Evolutionary conservation across 2,797 vertebrate genomes (phyloP).

Genomic region (Acrocephalus scirpaceus): DNA sequence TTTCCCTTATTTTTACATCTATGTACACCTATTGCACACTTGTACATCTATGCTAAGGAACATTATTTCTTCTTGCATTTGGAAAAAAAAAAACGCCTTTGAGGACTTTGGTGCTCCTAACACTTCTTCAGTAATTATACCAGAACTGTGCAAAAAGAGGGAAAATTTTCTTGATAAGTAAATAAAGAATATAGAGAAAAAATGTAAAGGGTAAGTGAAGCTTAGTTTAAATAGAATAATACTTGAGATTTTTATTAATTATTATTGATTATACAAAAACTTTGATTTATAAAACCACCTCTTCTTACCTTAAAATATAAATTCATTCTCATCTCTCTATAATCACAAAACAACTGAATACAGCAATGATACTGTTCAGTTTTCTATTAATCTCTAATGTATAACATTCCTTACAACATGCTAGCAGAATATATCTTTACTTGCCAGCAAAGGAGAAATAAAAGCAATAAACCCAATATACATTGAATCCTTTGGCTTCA

Average conservation of each 20-base stretch:
- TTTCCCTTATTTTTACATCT: not conserved
- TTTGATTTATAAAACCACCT: not conserved
- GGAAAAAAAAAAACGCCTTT: not conserved
- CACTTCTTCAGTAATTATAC: not conserved
- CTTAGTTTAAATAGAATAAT: slow-evolving; percentile 7
- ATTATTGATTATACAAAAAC: not conserved
- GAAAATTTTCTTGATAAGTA: not conserved
- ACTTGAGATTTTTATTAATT: not conserved
- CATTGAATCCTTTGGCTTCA: not conserved
- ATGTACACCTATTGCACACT: not conserved
- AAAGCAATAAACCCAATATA: not conserved
- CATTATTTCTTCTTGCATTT: not conserved
- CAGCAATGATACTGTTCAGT: not conserved
- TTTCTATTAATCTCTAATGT: not conserved
- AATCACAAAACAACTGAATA: not conserved
- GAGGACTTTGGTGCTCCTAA: not conserved
- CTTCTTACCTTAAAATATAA: slow-evolving; percentile 30
- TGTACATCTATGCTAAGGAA: not conserved
- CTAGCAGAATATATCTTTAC: not conserved
- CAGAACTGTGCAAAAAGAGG: not conserved
- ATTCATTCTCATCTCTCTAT: not conserved
- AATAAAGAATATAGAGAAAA: not conserved
- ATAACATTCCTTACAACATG: not conserved
- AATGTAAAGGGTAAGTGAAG: not conserved
- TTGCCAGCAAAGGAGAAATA: not conserved